Evolutionary conservation across 2,797 vertebrate species (phyloP), one percentile per base, ranked within the genome.

Genomic region (Huso huso): DNA sequence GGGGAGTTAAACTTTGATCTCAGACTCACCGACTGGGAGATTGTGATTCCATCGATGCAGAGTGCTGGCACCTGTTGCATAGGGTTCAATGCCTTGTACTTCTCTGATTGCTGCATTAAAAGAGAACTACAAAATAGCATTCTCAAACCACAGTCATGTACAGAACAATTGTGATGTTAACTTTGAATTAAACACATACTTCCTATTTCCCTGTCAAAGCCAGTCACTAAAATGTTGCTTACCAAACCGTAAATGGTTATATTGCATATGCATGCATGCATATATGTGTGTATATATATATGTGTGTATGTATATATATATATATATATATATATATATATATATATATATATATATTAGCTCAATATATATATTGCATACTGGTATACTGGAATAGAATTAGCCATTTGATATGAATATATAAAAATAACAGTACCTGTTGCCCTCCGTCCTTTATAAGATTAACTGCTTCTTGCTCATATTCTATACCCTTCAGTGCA

Each of bases 41-140:
- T 81, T 61, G 73, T 91, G 79, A 93, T 76, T 23, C 91, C 95
- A 77, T 99, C 95, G 10, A 99, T 96, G 82, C 88, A 90, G 73
- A 99, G 82, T 55, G 84, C 81, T 68, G 97, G 97, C 48, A 99
- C 95, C 88, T 99, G 97, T 73, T 88, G 87, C 96, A 99, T 98
- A 61, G 96, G 95, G 81, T 97, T 99, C 68, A 96, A 49, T 55
- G 72, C 53, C 83, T 87, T 90, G 83, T 89, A 97, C 68, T 93
- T 82, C 64, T 90, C 65, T 15, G 90, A 87, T 55, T 87, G 79
- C 97, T 99, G 77, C 69, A 74, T 68, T 73, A 72, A 83, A 55
- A 75, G 63, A 49, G 6, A 12, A 9, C 37, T 37, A 37, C 7
- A 70, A 7, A 51, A 12, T 7, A 48, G 23, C 51, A 37, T 49